Evolutionary conservation across 1,140 invertebrate genomes (phyloP), one percentile per base, ranked within the genome.

Genomic region (Drosophila pseudoananassae): DNA sequence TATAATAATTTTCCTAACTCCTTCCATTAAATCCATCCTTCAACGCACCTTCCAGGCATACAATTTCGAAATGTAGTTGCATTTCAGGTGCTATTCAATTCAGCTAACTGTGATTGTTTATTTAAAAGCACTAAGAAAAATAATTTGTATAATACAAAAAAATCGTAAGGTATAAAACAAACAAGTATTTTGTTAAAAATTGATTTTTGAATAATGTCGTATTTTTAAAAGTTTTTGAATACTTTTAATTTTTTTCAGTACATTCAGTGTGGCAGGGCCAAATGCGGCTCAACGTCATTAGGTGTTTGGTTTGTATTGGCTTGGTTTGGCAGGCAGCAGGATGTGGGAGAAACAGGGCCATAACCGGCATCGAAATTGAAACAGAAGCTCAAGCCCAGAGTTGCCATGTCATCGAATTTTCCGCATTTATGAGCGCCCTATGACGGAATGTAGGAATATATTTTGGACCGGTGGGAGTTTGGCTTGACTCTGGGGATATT

Each of bases 391-490:
- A 4, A 15, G 27, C 20, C 25, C 65, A 38, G 31, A 69, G 69
- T 64, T 65, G 70, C 59, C 71, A 74, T 60, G 70, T 74, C 71
- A 75, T 75, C 51, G 71, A 74, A 75, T 65, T 75, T 74, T 57
- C 29, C 51, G 40, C 68, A 64, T 56, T 73, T 56, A 73, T 74
- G 51, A 74, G 47, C 49, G 47, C 61, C 49, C 45, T 53, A 25
- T n/a, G 63, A 14, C 9, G 29, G n/a, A 51, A 51, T 51, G n/a
- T 51, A 15, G 10, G n/a, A 4, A 46, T 36, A 31, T 27, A 55
- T 43, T 59, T 50, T n/a, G 33, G 33, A 0, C 10, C 10, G 33
- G 10, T 12, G 33, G 33, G 33, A 36, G 10, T 36, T 36, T 4
- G 4, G 10, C 20, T 10, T 8, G 64, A 54, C 15, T 64, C 40